Base-by-base conservation (phyloP, 1,140 invertebrate genomes). In the Aphidius ervi region DNA sequence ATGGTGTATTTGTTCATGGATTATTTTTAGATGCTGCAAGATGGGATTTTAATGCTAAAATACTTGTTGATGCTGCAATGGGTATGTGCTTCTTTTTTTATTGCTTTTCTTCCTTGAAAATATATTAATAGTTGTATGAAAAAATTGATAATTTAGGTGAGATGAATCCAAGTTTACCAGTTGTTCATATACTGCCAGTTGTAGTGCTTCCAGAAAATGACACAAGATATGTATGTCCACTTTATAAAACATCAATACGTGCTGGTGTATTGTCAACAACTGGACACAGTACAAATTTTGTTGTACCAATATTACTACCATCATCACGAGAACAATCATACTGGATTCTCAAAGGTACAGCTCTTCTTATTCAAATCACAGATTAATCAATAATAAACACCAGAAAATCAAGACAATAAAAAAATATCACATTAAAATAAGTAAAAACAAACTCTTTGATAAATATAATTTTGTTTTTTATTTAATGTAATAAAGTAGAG, bases 271-370 rank as follows among this genome's bases (percentile, higher is more conserved):
- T 95, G 6, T 93, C 91, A 31, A 94, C 92, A 0, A 94, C 91
- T 5, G 92, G 93, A 3, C 91, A 93, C 70, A 94, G 91, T 56
- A 94, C 92, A 2, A 95, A 94, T 79, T 94, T 93, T 74, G 89
- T 95, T 6, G 82, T 94, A 6, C 80, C 89, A n/a, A 85, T 93
- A 1, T 76, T 92, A 41, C 70, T 95, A 50, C 86, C 87, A 6
- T 85, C 88, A 2, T 65, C 76, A 10, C 75, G 82, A 60, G 69
- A 77, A 8, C 81, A 86, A 62, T 85, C 87, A 61, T 92, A 90
- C 70, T 95, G 93, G 92, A 93, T 94, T 63, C 83, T 91, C 41
- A 89, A 90, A 69, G 93, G 91, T 59, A 91, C 91, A 3, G 93
- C 92, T 6, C 77, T 94, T 6, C 80, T 94, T 5, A 91, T 90